Conservation (phyloP, 2,113 vertebrate genomes). For the Strix aluco region DNA sequence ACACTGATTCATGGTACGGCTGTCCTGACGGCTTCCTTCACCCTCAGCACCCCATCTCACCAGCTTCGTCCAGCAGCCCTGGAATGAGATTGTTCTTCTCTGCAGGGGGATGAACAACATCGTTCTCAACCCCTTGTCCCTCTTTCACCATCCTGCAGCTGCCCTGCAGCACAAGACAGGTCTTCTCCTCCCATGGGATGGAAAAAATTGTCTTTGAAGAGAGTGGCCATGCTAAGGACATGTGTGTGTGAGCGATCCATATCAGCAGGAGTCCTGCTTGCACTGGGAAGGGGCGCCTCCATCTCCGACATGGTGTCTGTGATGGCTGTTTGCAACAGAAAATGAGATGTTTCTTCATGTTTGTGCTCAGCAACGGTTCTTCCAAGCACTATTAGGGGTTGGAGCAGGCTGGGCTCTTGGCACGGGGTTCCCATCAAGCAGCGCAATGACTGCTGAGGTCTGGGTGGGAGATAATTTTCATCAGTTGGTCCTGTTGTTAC, state of each 20-base stretch:
- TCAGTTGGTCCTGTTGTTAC: background rate
- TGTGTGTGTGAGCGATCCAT: fast-evolving
- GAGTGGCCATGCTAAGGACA: background rate
- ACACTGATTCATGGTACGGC: too few species aligned
- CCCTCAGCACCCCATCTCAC: fast-evolving
- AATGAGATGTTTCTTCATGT: background rate
- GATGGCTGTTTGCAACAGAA: background rate
- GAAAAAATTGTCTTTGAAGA: background rate
- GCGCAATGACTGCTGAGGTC: background rate
- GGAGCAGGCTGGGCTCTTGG: background rate
- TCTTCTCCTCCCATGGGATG: background rate
- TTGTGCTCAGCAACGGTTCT: background rate
- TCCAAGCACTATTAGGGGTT: too few species aligned
- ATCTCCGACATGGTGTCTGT: fast-evolving
- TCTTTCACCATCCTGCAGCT: background rate
- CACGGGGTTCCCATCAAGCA: background rate
- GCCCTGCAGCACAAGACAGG: background rate
- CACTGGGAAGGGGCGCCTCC: fast-evolving
- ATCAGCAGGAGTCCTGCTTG: background rate
- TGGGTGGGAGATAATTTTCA: background rate
- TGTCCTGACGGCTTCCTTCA: background rate
- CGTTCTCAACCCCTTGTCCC: background rate
- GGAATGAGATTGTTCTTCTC: background rate
- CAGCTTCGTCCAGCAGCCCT: background rate
- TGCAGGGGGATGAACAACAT: fast-evolving